Conservation (phyloP, 2,113 vertebrate genomes). For the Crotalus viridis region DNA sequence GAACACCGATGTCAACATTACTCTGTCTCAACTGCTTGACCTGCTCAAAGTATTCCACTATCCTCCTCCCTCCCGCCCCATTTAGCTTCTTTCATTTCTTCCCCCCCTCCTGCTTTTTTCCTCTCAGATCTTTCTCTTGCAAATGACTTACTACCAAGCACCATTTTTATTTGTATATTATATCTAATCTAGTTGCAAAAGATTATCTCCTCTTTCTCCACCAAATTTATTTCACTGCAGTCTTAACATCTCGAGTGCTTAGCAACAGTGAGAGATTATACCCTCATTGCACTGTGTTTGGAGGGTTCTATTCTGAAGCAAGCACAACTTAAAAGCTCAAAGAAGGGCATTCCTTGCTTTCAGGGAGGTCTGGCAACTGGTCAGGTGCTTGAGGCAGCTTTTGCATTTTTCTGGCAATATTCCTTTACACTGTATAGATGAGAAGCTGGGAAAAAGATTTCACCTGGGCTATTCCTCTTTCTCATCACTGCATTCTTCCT, state of each 20-base stretch:
- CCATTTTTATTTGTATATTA: background rate
- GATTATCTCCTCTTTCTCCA: background rate
- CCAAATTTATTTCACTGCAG: background rate
- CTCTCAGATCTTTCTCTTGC: background rate
- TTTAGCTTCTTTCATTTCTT: background rate
- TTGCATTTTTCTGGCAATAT: background rate
- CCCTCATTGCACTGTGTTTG: background rate
- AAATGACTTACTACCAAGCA: background rate
- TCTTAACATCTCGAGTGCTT: background rate
- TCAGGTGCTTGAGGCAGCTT: conserved; percentile 16
- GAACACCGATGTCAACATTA: background rate
- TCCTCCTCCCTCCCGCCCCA: background rate
- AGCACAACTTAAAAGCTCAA: background rate
- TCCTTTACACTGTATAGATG: background rate
- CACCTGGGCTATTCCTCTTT: conserved; percentile 3
- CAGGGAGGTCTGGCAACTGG: conserved; percentile 19
- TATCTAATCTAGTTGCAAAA: background rate
- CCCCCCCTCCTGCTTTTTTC: background rate
- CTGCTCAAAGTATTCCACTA: background rate
- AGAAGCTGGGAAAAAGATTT: background rate
- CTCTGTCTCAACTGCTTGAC: background rate
- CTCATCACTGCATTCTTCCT: background rate
- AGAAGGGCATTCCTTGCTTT: background rate
- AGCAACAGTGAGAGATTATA: background rate
- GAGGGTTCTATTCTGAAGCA: background rate